These are phyloP conservation scores for Mormoops blainvillei DNA, from an alignment of 2,113 vertebrate genomes.

Conservation along the genomic window DNA sequence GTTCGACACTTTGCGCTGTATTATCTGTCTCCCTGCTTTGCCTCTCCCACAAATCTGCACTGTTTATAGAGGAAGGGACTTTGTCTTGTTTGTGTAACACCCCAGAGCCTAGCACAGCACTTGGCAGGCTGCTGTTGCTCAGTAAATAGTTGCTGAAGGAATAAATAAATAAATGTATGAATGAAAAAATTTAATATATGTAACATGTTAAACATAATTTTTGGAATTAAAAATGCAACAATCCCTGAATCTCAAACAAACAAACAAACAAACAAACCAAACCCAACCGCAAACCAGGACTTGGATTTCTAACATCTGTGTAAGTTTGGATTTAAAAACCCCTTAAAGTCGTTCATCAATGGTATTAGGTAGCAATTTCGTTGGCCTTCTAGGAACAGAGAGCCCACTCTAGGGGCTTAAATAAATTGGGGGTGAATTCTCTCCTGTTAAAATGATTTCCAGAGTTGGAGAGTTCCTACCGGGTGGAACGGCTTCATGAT, in stretches of 20 bases:
- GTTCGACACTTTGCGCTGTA: slow-evolving; percentile 8
- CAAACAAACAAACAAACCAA: background rate
- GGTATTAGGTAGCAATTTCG: background rate
- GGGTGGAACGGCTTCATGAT: background rate
- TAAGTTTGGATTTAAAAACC: background rate
- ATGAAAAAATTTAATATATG: background rate
- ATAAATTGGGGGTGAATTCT: background rate
- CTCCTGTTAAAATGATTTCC: background rate
- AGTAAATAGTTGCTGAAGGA: slow-evolving; percentile 35
- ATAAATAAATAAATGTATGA: background rate
- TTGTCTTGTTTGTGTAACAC: slow-evolving; percentile 33
- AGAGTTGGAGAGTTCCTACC: background rate
- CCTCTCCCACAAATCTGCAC: slow-evolving; percentile 29
- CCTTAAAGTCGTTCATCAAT: background rate
- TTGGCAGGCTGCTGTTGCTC: background rate
- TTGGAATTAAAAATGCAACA: background rate
- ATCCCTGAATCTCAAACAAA: background rate
- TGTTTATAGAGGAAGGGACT: background rate
- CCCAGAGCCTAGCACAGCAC: background rate
- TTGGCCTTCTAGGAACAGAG: background rate
- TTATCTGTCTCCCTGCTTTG: slow-evolving; percentile 5
- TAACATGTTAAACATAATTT: background rate
- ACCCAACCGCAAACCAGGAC: background rate
- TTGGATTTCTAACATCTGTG: background rate
- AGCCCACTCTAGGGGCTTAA: background rate